Evolutionary conservation across 2,113 vertebrate species (phyloP).

Genomic region (Struthio camelus): DNA sequence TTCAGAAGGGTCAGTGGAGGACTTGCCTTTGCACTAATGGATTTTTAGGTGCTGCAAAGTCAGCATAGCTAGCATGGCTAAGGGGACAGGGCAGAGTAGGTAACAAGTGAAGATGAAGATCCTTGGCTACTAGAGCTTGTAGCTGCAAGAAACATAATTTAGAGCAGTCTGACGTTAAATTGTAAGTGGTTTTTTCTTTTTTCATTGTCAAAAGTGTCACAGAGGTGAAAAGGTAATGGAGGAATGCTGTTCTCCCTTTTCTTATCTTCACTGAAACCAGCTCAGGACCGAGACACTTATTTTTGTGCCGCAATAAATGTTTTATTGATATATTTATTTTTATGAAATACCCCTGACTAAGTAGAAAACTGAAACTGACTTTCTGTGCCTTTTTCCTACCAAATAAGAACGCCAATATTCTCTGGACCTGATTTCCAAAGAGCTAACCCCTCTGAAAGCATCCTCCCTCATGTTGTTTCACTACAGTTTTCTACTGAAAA

Average conservation of each 20-base stretch:
- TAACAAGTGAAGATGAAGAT: not conserved
- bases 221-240: not conserved
- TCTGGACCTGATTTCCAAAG: not conserved
- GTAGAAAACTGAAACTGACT: too few relatives aligned
- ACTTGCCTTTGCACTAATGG: not conserved
- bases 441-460: not conserved
- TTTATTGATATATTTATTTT: too few relatives aligned
- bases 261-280: not conserved
- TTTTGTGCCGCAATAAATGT: too few relatives aligned
- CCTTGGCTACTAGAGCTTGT: not conserved
- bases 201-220: not conserved
- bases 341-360: not conserved
- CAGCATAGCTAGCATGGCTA: not conserved
- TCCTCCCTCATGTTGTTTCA: not conserved
- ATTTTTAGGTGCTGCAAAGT: not conserved
- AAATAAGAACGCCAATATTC: not conserved
- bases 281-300: rapidly evolving
- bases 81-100: not conserved
- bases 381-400: not conserved
- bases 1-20: not conserved
- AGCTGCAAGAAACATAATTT: not conserved
- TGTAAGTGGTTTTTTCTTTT: not conserved
- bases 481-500: not conserved
- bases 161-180: not conserved
- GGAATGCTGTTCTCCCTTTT: not conserved